Conservation (phyloP, 2,113 vertebrate genomes). For the Oceanites oceanicus region DNA sequence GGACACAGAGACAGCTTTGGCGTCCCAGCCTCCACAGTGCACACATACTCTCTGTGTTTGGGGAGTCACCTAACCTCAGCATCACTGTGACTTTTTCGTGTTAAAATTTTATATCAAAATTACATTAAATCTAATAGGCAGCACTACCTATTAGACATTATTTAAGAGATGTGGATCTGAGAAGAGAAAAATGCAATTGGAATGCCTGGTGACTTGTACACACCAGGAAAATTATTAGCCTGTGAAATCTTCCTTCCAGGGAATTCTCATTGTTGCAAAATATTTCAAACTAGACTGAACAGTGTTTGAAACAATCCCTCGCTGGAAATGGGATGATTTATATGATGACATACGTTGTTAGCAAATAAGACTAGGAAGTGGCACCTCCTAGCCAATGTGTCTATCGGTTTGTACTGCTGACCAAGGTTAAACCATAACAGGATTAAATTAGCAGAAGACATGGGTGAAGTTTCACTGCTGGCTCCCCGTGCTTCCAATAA, state of each 20-base stretch:
- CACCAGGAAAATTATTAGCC: not conserved
- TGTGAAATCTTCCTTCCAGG: not conserved
- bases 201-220: not conserved
- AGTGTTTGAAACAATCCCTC: not conserved
- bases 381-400: fast-evolving
- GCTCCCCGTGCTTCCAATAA: not conserved
- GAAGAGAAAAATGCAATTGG: not conserved
- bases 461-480: not conserved
- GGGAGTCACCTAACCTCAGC: not conserved
- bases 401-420: not conserved
- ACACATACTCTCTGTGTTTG: not conserved
- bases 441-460: not conserved
- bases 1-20: not conserved
- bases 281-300: not conserved
- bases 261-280: not conserved
- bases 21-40: not conserved
- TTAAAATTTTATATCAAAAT: not conserved
- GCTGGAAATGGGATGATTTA: not conserved
- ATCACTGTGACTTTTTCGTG: not conserved
- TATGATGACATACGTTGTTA: not conserved
- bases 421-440: fast-evolving
- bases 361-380: not conserved
- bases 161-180: not conserved
- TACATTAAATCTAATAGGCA: not conserved
- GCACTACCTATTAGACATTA: not conserved